Evolutionary conservation across 1,140 invertebrate species (phyloP), one percentile per base, ranked within the genome.

Genomic region (Pseudomyrmex flavicornis): DNA sequence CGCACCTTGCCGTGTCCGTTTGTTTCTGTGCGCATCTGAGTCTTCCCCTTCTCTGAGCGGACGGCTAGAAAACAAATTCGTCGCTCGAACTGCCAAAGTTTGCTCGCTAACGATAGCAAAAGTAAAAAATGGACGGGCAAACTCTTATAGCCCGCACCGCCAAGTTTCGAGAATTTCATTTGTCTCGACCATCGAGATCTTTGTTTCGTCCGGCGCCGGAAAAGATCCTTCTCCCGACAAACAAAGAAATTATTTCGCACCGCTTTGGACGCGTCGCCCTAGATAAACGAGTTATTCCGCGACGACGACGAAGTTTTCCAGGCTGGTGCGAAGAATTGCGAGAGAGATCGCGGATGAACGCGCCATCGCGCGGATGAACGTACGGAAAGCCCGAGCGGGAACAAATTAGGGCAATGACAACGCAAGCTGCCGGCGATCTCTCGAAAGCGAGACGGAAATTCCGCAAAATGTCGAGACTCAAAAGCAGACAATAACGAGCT

Each of bases 151-250:
- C 35, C 35, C 35, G 44, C 7, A n/a, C 68, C 12, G 12, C 20
- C 46, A 80, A 80, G 76, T 80, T 72, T 80, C 52, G 54, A 80
- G 66, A 80, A 80, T 80, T 72, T 70, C 54, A 80, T 72, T 80
- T 13, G 66, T 54, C 66, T 35, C 44, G 12, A 48, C 20, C 54
- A 50, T 80, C 54, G 54, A 26, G 66, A 58, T 58, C 20, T 7
- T 17, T 22, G 15, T 48, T 1, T 2, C 46, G 2, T 63, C 44
- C 58, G 48, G 65, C 35, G 26, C 22, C 12, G 26, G 4, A 20
- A 17, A 1, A 20, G 44, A 65, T 76, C 61, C 66, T 9, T n/a
- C 54, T 20, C 2, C 12, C 54, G 35, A 44, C 44, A 69, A 72
- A 70, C 65, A 72, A 80, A 80, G 54, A 80, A 80, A 80, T 80